A percentile compares a stretch with the other conserved stretches of the same genome.
phyloP scores from a whole-genome alignment of 2,113 vertebrate species.

The Sinosuthora webbiana region DNA sequence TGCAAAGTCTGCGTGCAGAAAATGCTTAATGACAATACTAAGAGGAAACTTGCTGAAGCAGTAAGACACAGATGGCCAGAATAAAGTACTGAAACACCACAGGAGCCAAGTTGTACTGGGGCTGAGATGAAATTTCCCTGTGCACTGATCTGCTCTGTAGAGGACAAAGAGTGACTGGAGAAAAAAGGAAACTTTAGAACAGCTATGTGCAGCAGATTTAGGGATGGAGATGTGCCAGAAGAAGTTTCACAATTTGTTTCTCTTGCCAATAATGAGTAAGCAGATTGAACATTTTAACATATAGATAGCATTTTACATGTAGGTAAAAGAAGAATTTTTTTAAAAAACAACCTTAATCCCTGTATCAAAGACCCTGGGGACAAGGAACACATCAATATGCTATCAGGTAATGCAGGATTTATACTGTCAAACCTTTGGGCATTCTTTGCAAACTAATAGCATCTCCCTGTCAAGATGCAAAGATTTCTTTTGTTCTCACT shows the following conservation, averaged over 20 bases:
- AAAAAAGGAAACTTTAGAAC: conserved; percentile 16
- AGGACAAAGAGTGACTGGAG: conserved; percentile 51
- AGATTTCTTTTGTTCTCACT: neutral
- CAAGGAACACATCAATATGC: neutral
- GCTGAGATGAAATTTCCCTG: conserved; percentile 40
- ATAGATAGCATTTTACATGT: neutral
- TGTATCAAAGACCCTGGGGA: neutral
- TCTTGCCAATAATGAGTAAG: conserved; percentile 38
- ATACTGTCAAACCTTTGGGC: neutral
- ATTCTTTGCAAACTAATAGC: neutral
- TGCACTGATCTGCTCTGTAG: neutral
- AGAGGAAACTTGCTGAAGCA: conserved; percentile 70
- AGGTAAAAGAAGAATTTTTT: neutral
- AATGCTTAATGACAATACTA: conserved; percentile 68
- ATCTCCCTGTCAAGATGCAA: neutral
- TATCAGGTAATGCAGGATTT: neutral
- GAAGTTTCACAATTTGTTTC: neutral
- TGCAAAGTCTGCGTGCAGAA: conserved; percentile 66
- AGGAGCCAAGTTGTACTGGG: conserved; percentile 30
- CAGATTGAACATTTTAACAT: conserved; percentile 5
- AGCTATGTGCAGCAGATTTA: neutral
- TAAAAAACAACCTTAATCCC: neutral
- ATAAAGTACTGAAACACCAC: conserved; percentile 58
- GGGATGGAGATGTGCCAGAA: conserved; percentile 11
- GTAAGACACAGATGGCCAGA: conserved; percentile 64